Conservation (phyloP, 2,888 invertebrate species). For the Nomada ruficornis region DNA sequence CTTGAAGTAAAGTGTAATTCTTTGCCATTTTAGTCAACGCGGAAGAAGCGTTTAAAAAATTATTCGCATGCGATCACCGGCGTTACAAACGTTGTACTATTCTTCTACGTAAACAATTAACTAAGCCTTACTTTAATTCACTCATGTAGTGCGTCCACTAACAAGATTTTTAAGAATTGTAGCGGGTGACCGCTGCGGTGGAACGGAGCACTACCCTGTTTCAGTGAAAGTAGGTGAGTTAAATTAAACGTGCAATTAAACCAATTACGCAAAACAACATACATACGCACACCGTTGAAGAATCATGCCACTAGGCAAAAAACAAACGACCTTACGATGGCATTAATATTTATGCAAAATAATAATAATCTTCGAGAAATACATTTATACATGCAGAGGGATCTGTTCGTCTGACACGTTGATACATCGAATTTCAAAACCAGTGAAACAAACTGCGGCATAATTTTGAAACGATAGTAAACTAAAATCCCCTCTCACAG, state of each 20-base stretch:
- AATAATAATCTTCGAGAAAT: too few relatives aligned
- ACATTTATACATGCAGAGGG: too few relatives aligned
- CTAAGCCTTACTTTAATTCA: not conserved
- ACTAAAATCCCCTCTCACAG: too few relatives aligned
- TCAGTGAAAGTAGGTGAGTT: slow-evolving; percentile 3
- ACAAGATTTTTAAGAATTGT: not conserved
- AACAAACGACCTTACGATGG: too few relatives aligned
- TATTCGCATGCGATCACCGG: not conserved
- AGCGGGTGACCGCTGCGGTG: not conserved
- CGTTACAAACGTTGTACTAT: not conserved
- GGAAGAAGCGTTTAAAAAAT: not conserved
- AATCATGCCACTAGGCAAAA: not conserved
- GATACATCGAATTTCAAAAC: too few relatives aligned
- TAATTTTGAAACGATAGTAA: too few relatives aligned
- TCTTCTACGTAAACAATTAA: not conserved
- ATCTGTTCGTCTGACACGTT: too few relatives aligned
- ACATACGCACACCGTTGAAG: not conserved
- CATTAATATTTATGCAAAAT: too few relatives aligned
- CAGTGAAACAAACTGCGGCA: too few relatives aligned
- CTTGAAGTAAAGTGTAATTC: not conserved
- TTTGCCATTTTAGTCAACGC: not conserved
- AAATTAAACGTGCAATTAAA: slow-evolving; percentile 33
- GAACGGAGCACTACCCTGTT: not conserved
- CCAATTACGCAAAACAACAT: not conserved
- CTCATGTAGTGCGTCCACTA: not conserved